Percentiles rank a stretch among this genome's conserved stretches.
Conservation (phyloP, 2,888 invertebrate species). For the Drosophila birchii region DNA sequence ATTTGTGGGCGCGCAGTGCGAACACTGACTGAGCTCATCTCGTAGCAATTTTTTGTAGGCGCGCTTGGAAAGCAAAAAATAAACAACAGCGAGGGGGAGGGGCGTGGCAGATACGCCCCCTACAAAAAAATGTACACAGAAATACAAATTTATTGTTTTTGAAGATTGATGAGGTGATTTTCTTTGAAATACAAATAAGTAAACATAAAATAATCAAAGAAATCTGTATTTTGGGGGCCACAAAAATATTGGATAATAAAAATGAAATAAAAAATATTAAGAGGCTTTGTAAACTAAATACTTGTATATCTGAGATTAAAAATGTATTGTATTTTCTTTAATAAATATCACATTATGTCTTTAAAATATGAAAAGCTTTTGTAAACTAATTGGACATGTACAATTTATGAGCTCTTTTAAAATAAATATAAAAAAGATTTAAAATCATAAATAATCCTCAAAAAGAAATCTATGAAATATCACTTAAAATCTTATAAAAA, state of each 20-base stretch:
- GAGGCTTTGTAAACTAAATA: not conserved
- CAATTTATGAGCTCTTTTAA: no score
- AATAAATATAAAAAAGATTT: not conserved
- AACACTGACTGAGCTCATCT: conserved; percentile 69
- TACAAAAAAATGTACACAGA: conserved; percentile 41
- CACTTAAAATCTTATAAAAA: not conserved
- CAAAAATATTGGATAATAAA: not conserved
- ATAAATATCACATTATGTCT: not conserved
- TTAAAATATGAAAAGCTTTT: no score
- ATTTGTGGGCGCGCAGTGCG: conserved; percentile 54
- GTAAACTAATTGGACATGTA: no score
- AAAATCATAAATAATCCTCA: not conserved
- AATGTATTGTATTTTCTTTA: not conserved
- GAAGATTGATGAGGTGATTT: not conserved
- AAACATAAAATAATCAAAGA: not conserved
- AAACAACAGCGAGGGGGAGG: conserved; percentile 21
- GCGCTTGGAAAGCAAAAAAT: conserved; percentile 44
- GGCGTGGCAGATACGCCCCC: conserved; percentile 52
- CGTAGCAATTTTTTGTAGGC: conserved; percentile 66
- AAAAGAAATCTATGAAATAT: not conserved
- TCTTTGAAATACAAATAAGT: not conserved
- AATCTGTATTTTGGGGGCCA: no score
- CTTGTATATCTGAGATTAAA: not conserved
- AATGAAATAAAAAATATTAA: not conserved
- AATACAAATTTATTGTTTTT: not conserved